These are phyloP conservation scores for Stenodera caucasica DNA, from an alignment of 2,888 invertebrate species.

Conservation along the genomic window DNA sequence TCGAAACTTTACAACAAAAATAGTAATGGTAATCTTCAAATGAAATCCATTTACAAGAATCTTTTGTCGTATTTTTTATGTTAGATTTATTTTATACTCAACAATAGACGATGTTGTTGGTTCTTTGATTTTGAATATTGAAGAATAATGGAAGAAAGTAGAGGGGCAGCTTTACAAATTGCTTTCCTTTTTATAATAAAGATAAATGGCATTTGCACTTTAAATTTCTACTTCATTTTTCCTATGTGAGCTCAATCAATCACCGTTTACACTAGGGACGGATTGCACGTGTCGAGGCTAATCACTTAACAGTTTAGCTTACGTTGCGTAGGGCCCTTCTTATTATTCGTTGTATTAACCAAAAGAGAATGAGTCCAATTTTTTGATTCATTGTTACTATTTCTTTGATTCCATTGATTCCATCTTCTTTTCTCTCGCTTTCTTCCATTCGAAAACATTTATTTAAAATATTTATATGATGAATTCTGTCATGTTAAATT, in stretches of 20 bases:
- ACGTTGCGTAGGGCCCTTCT: constrained; percentile 1
- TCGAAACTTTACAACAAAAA: not conserved
- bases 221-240: constrained; percentile 45
- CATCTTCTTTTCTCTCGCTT: too few species aligned
- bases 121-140: not conserved
- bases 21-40: not conserved
- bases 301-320: constrained; percentile 45
- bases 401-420: not conserved
- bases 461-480: not conserved
- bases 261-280: constrained; percentile 42
- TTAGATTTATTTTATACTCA: not conserved
- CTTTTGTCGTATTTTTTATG: not conserved
- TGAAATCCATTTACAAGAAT: not conserved
- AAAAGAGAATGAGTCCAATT: not conserved
- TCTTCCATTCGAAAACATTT: too few species aligned
- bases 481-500: not conserved
- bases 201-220: constrained; percentile 43
- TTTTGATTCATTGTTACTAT: not conserved
- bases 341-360: not conserved
- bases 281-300: constrained; percentile 46
- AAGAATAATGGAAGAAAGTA: not conserved
- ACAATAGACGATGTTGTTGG: not conserved
- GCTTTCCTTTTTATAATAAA: constrained; percentile 43
- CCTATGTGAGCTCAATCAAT: constrained; percentile 44
- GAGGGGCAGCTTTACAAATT: constrained; percentile 35